Base-by-base conservation (phyloP, 2,888 invertebrate species). In the Cistogaster globosa region DNA sequence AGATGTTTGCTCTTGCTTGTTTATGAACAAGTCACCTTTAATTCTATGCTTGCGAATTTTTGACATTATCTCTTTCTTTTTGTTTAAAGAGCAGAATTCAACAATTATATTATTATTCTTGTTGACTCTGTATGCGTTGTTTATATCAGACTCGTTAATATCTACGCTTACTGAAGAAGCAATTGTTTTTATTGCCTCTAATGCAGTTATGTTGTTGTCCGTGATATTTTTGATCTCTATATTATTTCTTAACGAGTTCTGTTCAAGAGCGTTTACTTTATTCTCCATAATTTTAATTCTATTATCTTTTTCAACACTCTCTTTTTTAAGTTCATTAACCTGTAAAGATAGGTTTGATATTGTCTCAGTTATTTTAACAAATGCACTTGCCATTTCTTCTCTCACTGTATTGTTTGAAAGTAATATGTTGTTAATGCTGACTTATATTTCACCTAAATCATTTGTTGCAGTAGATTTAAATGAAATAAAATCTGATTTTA, bases 21-120 rank as follows among this genome's bases (percentile, higher is more conserved):
- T 57, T 16, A 42, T 16, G 11, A 69, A 69, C n/a, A 69, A 7
- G 22, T 69, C 22, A 26, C 42, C 57, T 6, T 45, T 69, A 4
- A 69, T 16, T 57, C 18, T 42, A 16, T 69, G 57, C 0, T 9
- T 7, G 1, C 3, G 7, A 2, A 57, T 9, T n/a, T 58, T 57
- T n/a, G n/a, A 5, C 57, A 69, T 45, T n/a, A 69, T 2, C 38
- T 69, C 57, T 26, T 45, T 69, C 7, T 69, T 69, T 11, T 69
- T 69, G 22, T 5, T 42, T n/a, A 57, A 7, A 26, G 69, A 69
- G 57, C 22, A 11, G 26, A 69, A 69, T 11, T 69, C 69, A 26
- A 69, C 26, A 26, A 69, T 69, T 26, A 57, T n/a, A 22, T 58
- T 57, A 0, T 57, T 22, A 14, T 45, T 48, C 9, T 48, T 60